phyloP scores from a whole-genome alignment of 2,888 invertebrate genomes.

The Ethmia dodecea region DNA sequence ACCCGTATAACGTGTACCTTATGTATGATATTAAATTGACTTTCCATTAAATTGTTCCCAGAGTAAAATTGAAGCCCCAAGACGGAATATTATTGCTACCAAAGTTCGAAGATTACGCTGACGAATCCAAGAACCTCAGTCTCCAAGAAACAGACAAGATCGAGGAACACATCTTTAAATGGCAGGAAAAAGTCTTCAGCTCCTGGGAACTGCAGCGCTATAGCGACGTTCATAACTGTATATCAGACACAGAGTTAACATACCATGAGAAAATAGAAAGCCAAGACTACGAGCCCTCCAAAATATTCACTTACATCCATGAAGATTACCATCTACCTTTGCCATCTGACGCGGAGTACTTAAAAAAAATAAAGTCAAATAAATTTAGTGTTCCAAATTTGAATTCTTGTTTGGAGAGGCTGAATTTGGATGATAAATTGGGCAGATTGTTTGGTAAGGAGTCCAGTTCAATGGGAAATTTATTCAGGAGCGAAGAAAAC shows the following conservation, averaged over 20 bases:
- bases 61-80: constrained; percentile 52
- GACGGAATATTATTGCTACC: constrained; percentile 49
- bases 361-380: constrained; percentile 22
- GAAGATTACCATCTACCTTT: constrained; percentile 71
- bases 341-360: no score
- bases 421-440: constrained; percentile 33
- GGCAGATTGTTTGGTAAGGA: constrained; percentile 28
- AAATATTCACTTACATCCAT: constrained; percentile 77
- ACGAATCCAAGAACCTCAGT: constrained; percentile 25
- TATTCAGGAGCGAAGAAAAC: constrained; percentile 50
- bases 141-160: constrained; percentile 28
- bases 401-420: constrained; percentile 31
- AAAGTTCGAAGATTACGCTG: constrained; percentile 52
- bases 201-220: constrained; percentile 78
- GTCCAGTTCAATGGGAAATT: constrained; percentile 39
- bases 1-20: no score
- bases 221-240: constrained; percentile 78
- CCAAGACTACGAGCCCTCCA: constrained; percentile 39
- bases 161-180: constrained; percentile 70
- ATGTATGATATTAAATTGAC: no score
- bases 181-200: constrained; percentile 87
- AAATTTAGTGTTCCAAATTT: constrained; percentile 23
- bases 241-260: constrained; percentile 72
- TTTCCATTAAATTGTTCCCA: no score
- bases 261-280: constrained; percentile 47